Evolutionary conservation across 2,888 invertebrate species (phyloP).

Genomic region (Sisyra nigra): DNA sequence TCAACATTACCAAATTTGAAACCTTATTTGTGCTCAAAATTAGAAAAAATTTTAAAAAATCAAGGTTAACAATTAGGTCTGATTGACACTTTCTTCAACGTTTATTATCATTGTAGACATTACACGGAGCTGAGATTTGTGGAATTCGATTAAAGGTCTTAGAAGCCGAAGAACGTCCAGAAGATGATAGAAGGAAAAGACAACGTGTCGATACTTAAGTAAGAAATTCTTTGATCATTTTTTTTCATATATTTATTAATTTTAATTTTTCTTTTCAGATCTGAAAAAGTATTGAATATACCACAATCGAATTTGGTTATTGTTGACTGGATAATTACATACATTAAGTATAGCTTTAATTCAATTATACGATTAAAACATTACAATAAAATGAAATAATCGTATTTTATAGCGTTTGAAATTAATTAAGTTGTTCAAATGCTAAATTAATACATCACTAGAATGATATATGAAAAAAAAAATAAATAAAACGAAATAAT

Average conservation of each 20-base stretch:
- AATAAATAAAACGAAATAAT: no score
- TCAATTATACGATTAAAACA: no score
- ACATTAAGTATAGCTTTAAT: no score
- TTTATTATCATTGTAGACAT: constrained; percentile 18
- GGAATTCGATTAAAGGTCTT: constrained; percentile 77
- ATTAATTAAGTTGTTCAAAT: no score
- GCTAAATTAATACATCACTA: no score
- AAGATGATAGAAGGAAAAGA: constrained; percentile 15
- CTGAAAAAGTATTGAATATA: no score
- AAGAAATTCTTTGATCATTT: not conserved
- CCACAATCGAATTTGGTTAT: no score
- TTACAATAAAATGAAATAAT: no score
- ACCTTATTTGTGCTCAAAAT: not conserved
- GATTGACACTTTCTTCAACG: constrained; percentile 1
- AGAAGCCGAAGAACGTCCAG: constrained; percentile 60
- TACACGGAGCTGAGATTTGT: constrained; percentile 80
- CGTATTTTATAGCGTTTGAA: no score
- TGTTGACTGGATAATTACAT: no score
- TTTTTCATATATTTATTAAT: not conserved
- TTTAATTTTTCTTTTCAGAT: no score
- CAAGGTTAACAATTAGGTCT: not conserved
- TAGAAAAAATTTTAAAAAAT: not conserved
- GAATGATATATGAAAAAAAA: no score
- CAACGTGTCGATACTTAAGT: constrained; percentile 8
- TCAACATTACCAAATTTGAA: not conserved